Base-by-base conservation (phyloP, 2,797 vertebrate genomes). In the Chelonia mydas region DNA sequence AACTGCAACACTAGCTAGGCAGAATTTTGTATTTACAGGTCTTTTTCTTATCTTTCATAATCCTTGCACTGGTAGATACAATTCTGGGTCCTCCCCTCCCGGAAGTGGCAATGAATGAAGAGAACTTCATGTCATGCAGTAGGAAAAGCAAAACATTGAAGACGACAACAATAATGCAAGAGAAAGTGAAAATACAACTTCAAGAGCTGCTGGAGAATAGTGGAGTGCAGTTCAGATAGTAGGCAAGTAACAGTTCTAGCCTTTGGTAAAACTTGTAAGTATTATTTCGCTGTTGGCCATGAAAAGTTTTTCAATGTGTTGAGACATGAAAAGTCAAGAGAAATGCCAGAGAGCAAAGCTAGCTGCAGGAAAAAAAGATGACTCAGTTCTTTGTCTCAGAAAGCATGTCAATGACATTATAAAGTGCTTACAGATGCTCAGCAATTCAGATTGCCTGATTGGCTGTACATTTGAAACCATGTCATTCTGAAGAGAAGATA, bases 241-340 rank as follows among this genome's bases (percentile, higher is more conserved):
- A 84, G 83, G 76, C 81, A 83, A 94, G 92, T 89, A 84, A 90
- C 49, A 57, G 77, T 55, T 96, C 90, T 83, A 89, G 90, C 37
- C 93, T 95, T 95, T 88, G 84, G 88, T 90, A 83, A 90, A 97
- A 96, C 87, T 90, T 94, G 79, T 95, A 96, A 96, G 72, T 37
- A 81, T 50, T 89, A 95, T 82, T 95, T 95, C 91, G 96, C 90
- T 96, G 59, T 95, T 96, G 96, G 95, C 84, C 92, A 95, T 77
- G 79, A 94, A 91, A 95, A 93, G 92, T 90, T 93, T 92, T 93
- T 95, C 89, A 97, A 93, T 96, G 94, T 88, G 90, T 94, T 87
- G 91, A 97, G 93, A 97, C 83, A 81, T 88, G 94, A 97, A 96
- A 96, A 96, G 92, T 92, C 92, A 96, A 97, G 95, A 96, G 96